Evolutionary conservation across 2,797 vertebrate genomes (phyloP), one percentile per base, ranked within the genome.

Genomic region (Brachymystax lenok): DNA sequence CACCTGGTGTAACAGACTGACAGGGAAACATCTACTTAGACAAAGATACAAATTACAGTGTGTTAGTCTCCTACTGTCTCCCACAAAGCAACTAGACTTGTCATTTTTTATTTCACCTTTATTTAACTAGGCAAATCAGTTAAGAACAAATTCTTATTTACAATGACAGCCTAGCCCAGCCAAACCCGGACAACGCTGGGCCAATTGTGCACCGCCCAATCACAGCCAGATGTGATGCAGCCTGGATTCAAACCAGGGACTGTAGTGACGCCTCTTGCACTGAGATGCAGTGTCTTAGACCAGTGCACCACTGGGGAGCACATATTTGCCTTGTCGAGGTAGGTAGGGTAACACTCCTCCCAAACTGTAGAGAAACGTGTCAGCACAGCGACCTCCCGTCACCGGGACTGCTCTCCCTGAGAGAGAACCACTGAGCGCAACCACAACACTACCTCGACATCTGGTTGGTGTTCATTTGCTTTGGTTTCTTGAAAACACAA

Each of bases 381-480:
- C 19, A 59, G 54, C 17, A n/a, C 40, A 40, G 1, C 8, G 8
- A 1, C 19, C 54, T 8, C 5, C 6, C 2, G 19, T 59, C 54
- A 59, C 6, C 5, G 54, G 54, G 54, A 54, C 52, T 8, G 52
- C 52, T 19, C 54, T n/a, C 5, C 54, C 6, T 59, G 19, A 19
- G 17, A 19, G 54, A 59, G 19, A 59, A 17, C 19, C 54, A 1
- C 16, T 17, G 54, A 56, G 6, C n/a, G 54, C 19, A 59, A n/a
- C 21, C 19, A 21, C 54, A 59, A 59, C 54, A 59, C 6, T 8
- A 59, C 54, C 54, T 40, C 40, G 2, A 59, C 54, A 59, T 59
- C 54, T 63, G 54, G 54, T 40, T 8, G 40, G 7, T 63, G 56
- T 59, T 73, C n/a, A 73, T 73, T 73, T 73, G 56, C 21, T 59